These are phyloP conservation scores for Artibeus jamaicensis DNA, from an alignment of 2,797 vertebrate species.

Conservation along the genomic window DNA sequence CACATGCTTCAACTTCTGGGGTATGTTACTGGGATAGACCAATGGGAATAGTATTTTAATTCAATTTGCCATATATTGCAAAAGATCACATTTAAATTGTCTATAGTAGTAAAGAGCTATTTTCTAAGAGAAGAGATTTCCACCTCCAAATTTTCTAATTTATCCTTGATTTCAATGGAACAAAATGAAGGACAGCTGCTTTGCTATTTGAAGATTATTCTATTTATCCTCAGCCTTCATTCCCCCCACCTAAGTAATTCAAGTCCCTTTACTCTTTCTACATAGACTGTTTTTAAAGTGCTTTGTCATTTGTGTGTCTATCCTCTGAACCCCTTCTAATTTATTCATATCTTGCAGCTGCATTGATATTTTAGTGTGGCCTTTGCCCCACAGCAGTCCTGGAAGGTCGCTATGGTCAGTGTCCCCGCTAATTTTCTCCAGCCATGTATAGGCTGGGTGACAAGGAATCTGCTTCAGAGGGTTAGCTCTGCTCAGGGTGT, in stretches of 20 bases:
- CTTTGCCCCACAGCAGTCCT: conserved; percentile 11
- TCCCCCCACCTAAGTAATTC: conserved; percentile 17
- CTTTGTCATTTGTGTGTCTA: conserved; percentile 17
- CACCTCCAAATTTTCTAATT: not conserved
- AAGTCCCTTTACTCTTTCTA: not conserved
- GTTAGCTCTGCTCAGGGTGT: not conserved
- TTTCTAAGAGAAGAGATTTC: not conserved
- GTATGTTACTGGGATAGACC: not conserved
- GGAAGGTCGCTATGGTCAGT: not conserved
- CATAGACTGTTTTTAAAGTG: conserved; percentile 16
- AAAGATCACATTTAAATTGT: not conserved
- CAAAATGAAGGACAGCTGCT: not conserved
- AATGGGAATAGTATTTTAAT: not conserved
- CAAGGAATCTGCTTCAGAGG: not conserved
- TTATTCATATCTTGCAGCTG: conserved; percentile 37
- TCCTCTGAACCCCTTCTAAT: conserved; percentile 42
- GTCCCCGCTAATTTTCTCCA: conserved; percentile 45
- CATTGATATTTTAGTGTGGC: not conserved
- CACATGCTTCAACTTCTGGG: not conserved
- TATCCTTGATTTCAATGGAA: not conserved
- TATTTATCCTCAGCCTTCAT: not conserved
- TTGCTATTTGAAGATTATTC: not conserved
- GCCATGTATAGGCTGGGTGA: not conserved
- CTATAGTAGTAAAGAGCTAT: not conserved
- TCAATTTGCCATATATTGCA: not conserved